Conservation (phyloP, 2,888 invertebrate species). For the Baccha elongata region DNA sequence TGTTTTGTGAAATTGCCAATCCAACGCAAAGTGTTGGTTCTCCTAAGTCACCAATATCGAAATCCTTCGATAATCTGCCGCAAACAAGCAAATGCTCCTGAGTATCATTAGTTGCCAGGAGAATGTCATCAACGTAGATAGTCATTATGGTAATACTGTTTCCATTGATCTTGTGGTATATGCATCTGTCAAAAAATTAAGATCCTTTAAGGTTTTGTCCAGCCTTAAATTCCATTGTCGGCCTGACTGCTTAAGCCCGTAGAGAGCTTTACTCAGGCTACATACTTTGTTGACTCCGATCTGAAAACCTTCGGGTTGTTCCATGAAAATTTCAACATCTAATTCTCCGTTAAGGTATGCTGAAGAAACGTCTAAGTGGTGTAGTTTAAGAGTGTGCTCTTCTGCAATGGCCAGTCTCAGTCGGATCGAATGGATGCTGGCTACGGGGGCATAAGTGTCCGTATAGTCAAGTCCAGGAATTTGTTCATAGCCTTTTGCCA, state of each 20-base stretch:
- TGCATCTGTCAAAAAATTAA: background rate
- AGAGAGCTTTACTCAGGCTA: background rate
- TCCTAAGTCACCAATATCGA: slow-evolving; percentile 33
- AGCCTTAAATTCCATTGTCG: slow-evolving; percentile 16
- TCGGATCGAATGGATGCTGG: slow-evolving; percentile 13
- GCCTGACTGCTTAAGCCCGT: too few relatives aligned
- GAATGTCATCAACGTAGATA: too few relatives aligned
- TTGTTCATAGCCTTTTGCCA: slow-evolving; percentile 24
- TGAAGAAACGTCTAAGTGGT: slow-evolving; percentile 5
- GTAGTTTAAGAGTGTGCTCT: background rate
- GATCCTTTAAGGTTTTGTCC: slow-evolving; percentile 1
- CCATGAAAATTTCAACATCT: slow-evolving; percentile 15
- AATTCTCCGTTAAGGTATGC: slow-evolving; percentile 18
- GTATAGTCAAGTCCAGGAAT: slow-evolving; percentile 2
- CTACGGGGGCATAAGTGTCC: background rate
- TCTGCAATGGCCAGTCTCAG: slow-evolving; percentile 14
- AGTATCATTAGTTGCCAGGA: too few relatives aligned
- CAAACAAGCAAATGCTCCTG: background rate
- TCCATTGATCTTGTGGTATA: too few relatives aligned
- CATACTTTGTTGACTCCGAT: background rate
- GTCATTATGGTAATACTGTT: too few relatives aligned
- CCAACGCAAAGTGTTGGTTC: slow-evolving; percentile 40
- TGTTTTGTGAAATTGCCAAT: slow-evolving; percentile 36
- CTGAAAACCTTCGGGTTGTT: slow-evolving; percentile 7
- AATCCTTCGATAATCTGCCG: background rate